Percentiles rank a stretch among this genome's conserved stretches.
phyloP scores from a whole-genome alignment of 2,113 vertebrate species.

The Psettodes erumei region DNA sequence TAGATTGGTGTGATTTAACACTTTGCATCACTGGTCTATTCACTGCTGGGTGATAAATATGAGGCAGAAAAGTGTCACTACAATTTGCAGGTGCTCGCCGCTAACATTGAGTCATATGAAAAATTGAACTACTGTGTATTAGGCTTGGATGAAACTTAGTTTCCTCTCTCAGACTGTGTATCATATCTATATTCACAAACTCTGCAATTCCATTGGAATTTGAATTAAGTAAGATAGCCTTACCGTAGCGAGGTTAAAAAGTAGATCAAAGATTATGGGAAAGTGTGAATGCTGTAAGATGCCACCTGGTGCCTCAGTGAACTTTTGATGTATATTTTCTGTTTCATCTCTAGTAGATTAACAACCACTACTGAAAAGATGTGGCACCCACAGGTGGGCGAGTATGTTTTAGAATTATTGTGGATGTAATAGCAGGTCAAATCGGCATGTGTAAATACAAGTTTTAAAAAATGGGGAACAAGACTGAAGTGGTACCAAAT shows the following conservation, averaged over 20 bases:
- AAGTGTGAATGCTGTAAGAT: neutral
- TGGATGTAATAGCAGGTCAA: conserved; percentile 4
- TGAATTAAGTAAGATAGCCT: neutral
- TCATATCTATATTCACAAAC: conserved; percentile 1
- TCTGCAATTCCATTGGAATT: neutral
- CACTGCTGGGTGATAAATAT: conserved; percentile 14
- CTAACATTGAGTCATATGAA: conserved; percentile 12
- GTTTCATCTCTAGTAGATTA: neutral
- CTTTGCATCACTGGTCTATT: conserved; percentile 41
- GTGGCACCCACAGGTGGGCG: neutral
- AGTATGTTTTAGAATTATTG: neutral
- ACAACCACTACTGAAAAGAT: neutral
- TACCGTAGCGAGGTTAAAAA: neutral
- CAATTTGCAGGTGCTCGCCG: neutral
- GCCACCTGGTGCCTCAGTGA: neutral
- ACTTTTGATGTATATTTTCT: neutral
- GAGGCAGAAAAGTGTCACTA: conserved; percentile 16
- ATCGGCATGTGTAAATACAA: neutral
- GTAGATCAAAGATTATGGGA: neutral
- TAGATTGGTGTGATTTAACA: conserved; percentile 50
- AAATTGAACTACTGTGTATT: neutral
- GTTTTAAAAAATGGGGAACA: neutral
- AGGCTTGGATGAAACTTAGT: neutral
- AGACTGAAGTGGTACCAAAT: conserved; percentile 12
- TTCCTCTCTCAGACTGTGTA: neutral